These are phyloP conservation scores for Amiota communis DNA, from an alignment of 2,888 invertebrate species.

Conservation along the genomic window DNA sequence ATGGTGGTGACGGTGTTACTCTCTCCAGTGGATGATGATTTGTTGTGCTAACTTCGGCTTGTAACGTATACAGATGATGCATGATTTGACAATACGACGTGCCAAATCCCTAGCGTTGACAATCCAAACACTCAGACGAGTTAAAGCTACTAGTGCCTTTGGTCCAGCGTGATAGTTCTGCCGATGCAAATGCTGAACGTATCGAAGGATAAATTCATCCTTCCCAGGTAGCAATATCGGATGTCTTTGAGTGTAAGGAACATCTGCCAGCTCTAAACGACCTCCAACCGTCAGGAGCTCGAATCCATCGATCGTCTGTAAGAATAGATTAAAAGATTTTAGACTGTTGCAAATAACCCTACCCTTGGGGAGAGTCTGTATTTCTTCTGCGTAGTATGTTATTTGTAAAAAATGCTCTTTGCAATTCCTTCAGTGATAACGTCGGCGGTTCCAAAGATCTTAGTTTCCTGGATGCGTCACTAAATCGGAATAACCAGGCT, in stretches of 20 bases:
- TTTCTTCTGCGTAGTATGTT: not conserved
- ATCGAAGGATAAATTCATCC: not conserved
- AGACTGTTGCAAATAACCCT: not conserved
- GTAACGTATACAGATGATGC: no score
- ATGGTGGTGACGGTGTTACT: no score
- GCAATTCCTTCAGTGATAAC: no score
- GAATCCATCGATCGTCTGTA: not conserved
- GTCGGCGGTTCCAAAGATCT: no score
- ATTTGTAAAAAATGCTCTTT: no score
- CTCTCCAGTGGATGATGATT: no score
- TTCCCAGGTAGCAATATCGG: not conserved
- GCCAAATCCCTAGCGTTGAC: no score
- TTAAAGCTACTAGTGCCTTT: not conserved
- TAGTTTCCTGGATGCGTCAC: no score
- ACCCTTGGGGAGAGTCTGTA: not conserved
- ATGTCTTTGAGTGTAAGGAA: not conserved
- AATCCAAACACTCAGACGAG: not conserved
- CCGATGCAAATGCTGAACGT: not conserved
- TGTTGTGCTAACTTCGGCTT: no score
- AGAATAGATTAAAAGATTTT: no score
- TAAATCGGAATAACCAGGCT: no score
- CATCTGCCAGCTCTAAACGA: conserved; percentile 5
- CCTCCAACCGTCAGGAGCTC: not conserved
- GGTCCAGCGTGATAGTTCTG: not conserved
- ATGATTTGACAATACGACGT: no score